Base-by-base conservation (phyloP, 2,113 vertebrate genomes). In the Heterochromis multidens region DNA sequence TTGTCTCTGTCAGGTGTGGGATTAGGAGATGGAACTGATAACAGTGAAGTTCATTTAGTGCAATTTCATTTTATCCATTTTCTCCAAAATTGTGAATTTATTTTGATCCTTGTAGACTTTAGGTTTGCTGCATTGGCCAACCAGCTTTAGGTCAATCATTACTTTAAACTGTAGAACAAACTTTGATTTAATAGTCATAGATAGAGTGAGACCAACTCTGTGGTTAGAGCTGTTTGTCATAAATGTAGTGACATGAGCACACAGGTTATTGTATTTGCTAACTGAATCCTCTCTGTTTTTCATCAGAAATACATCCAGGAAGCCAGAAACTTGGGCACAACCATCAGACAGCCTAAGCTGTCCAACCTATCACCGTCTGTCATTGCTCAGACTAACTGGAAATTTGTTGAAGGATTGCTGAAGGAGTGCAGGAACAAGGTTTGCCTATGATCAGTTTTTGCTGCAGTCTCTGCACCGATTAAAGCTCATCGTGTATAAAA, bases 321-420 rank as follows among this genome's bases (percentile, higher is more conserved):
- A 94, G 99, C 98, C 88, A 96, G 99, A 86, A 99, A 97, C 89
- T 94, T 99, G 91, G 98, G 99, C 70, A 99, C 97, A n/a, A 97
- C 97, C 57, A 98, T 99, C 87, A 96, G 98, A 33, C 98, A 99
- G 92, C 99, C 99, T 87, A 99, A 99, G 74, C 94, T 99, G 31
- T 99, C 99, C 81, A 99, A 99, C 94, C 97, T 99, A 16, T 99
- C 99, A 1, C 99, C 99, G 0, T 99, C 98, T 0, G 98, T 99
- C 84, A 99, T 99, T 65, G 99, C 99, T 54, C 99, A 99, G 88
- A 99, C 99, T n/a, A 99, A 99, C 94, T 99, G 98, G 97, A 99
- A 99, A 86, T 99, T 99, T 96, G 99, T 99, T 13, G 99, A 99
- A 88, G 98, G 98, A 5, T 93, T 99, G 86, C 93, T 99, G 88